These are phyloP conservation scores for Cosmorhoe ocellata DNA, from an alignment of 2,888 invertebrate species.

Conservation along the genomic window DNA sequence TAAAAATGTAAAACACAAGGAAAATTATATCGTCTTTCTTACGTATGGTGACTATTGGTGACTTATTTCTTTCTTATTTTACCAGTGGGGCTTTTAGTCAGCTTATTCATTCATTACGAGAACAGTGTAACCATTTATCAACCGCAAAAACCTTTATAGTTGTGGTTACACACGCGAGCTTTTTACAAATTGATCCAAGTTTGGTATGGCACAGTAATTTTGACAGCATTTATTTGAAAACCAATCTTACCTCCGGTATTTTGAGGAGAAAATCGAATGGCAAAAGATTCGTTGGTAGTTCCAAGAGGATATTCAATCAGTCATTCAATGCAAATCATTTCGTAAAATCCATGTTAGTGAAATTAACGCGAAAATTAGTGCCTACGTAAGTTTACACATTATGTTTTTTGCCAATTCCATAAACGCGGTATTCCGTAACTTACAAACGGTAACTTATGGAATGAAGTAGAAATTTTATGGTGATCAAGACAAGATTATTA, in stretches of 20 bases:
- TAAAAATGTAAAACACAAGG: too few species aligned
- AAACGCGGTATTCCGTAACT: too few species aligned
- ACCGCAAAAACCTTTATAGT: conserved; percentile 1
- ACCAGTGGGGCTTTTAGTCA: background rate
- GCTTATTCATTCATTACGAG: background rate
- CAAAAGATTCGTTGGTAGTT: background rate
- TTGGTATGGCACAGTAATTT: background rate
- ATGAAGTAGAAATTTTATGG: too few species aligned
- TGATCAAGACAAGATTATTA: too few species aligned
- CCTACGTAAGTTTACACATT: conserved; percentile 20
- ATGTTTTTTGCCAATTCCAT: too few species aligned
- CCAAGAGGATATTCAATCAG: conserved; percentile 34
- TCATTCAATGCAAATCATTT: conserved; percentile 64
- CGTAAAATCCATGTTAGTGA: conserved; percentile 29
- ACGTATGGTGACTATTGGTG: background rate
- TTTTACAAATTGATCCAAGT: conserved; percentile 15
- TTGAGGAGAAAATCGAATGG: background rate
- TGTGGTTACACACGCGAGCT: conserved; percentile 3
- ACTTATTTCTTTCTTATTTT: too few species aligned
- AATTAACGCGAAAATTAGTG: conserved; percentile 32
- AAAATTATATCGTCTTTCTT: too few species aligned
- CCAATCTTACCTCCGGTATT: conserved; percentile 26
- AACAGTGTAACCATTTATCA: background rate
- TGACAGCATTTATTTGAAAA: conserved; percentile 30
- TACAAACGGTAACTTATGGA: too few species aligned